Percentiles rank a stretch among this genome's conserved stretches.
These are phyloP conservation scores for Cremastinae sp. DNA, from an alignment of 2,888 invertebrate genomes.

Conservation along the genomic window DNA sequence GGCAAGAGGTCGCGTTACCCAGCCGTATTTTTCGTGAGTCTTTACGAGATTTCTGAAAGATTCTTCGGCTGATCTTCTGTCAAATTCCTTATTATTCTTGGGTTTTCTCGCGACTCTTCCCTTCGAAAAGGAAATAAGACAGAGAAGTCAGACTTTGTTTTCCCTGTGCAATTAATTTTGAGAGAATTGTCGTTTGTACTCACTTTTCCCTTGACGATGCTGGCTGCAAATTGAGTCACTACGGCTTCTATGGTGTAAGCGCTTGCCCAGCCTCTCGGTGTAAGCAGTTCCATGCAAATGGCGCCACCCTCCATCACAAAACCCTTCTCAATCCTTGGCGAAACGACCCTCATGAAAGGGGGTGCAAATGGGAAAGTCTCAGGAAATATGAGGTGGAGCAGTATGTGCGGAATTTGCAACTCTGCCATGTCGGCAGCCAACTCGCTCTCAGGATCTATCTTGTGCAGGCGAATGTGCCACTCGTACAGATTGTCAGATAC, in stretches of 20 bases:
- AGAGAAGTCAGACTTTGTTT: constrained; percentile 1
- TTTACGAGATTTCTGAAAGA: constrained; percentile 93
- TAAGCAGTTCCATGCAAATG: constrained; percentile 93
- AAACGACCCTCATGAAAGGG: constrained; percentile 87
- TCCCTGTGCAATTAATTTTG: neutral
- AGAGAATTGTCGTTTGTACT: constrained; percentile 22
- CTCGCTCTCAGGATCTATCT: constrained; percentile 92
- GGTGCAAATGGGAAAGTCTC: constrained; percentile 95
- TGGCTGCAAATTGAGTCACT: constrained; percentile 94
- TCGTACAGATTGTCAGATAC: constrained; percentile 93
- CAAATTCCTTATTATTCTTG: constrained; percentile 90
- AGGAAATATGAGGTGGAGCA: constrained; percentile 91
- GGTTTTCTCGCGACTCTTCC: constrained; percentile 90
- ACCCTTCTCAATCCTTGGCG: constrained; percentile 90
- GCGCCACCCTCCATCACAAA: constrained; percentile 96
- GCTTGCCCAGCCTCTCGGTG: constrained; percentile 93
- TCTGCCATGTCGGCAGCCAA: constrained; percentile 91
- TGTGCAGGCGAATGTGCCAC: constrained; percentile 91
- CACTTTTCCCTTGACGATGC: constrained; percentile 91
- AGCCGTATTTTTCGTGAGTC: constrained; percentile 95
- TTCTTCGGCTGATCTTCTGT: constrained; percentile 90
- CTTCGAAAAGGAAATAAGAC: constrained; percentile 66
- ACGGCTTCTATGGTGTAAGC: constrained; percentile 94
- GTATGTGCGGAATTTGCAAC: constrained; percentile 87
- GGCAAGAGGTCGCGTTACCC: constrained; percentile 93